Base-by-base conservation (phyloP, 2,888 invertebrate species). In the Ochlodes sylvanus region DNA sequence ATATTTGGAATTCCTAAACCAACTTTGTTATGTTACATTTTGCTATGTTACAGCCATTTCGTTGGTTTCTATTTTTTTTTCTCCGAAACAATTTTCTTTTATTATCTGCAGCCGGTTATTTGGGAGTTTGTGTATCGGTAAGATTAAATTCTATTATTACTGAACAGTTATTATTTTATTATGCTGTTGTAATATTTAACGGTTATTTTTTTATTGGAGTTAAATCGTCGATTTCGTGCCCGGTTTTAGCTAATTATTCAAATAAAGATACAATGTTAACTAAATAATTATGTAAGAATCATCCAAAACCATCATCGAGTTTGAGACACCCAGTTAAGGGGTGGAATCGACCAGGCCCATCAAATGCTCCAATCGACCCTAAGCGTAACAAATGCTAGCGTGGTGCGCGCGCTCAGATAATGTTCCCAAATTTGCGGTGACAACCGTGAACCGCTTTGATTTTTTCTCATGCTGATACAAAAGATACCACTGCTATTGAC, bases 391-490 rank as follows among this genome's bases (percentile, higher is more conserved):
- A 85, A 88, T 83, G 69, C 50, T 69, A 63, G 76, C 86, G 81
- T 84, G 87, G 38, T 81, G 81, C 74, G 71, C 69, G 14, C 42
- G 41, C 41, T 17, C 65, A 69, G 63, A 69, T 69, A 74, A 74
- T 69, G 72, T 72, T 75, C 65, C 57, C 73, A 80, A 82, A 87
- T 85, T 84, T 85, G 86, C 77, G 85, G 85, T 83, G 91, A 89
- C 90, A 89, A 81, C 81, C 89, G 79, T 87, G 77, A 68, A 75
- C 72, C 73, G 72, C 71, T 71, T 69, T 61, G 78, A 79, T 82
- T 82, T 84, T 81, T 84, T 86, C 83, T 80, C 85, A 81, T 82
- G 71, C 72, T 64, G 67, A 70, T 63, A 72, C 71, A 74, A 75
- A 74, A 73, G 74, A 70, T 69, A 73, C 67, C 63, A 42, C 47